These are phyloP conservation scores for Dermolepida albohirtum DNA, from an alignment of 2,888 invertebrate species.

Conservation along the genomic window DNA sequence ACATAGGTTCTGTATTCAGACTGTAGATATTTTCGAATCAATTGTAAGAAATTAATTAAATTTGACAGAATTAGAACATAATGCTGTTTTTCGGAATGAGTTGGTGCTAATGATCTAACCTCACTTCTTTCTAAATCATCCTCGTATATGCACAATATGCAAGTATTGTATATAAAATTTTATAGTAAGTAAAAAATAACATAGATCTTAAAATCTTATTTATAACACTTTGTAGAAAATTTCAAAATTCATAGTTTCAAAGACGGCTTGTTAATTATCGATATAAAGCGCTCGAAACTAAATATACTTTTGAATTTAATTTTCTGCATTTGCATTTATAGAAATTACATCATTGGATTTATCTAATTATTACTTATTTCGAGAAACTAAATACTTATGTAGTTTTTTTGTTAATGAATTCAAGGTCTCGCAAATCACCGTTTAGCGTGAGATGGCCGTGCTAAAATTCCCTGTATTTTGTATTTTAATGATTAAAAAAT, in stretches of 20 bases:
- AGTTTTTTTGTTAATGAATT: conserved; percentile 9
- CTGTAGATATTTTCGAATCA: no score
- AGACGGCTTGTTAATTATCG: background rate
- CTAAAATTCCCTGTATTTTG: background rate
- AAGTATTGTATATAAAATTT: no score
- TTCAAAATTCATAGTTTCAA: conserved; percentile 20
- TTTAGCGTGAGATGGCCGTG: background rate
- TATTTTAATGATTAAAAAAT: conserved; percentile 15
- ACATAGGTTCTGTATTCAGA: no score
- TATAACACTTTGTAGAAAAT: no score
- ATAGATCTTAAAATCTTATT: no score
- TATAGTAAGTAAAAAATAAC: no score
- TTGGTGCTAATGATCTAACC: no score
- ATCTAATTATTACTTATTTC: conserved; percentile 15
- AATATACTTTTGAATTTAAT: background rate
- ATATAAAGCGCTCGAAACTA: background rate
- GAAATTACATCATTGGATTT: conserved; percentile 24
- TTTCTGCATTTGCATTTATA: conserved; percentile 13
- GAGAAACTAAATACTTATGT: background rate
- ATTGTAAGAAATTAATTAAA: no score
- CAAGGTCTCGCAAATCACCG: conserved; percentile 14
- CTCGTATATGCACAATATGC: no score
- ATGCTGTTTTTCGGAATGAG: no score
- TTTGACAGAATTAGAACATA: no score
- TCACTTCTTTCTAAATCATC: no score